Conservation (phyloP, 2,888 invertebrate species). For the Lasioglossum zephyrum region DNA sequence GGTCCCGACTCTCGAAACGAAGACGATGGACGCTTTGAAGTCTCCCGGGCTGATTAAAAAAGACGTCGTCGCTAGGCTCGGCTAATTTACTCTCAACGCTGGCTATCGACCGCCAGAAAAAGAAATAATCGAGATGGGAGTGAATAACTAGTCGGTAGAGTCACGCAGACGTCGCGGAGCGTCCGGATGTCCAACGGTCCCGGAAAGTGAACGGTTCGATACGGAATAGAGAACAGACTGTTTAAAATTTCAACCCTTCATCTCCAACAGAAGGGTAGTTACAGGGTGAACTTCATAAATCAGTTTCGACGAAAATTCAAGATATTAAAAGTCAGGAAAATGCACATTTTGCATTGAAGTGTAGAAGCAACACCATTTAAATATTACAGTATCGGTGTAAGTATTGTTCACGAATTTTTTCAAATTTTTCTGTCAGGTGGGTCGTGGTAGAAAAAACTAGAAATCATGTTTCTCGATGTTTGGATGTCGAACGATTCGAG, state of each 20-base stretch:
- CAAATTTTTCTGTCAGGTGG: neutral
- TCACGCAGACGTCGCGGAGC: neutral
- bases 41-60: conserved; percentile 81
- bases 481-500: neutral
- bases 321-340: neutral
- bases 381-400: neutral
- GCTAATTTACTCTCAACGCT: conserved; percentile 49
- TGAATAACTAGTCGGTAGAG: neutral
- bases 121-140: neutral
- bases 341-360: neutral
- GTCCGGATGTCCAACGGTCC: too few relatives aligned
- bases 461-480: neutral
- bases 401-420: neutral
- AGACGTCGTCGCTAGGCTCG: conserved; percentile 60
- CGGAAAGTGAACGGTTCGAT: too few relatives aligned
- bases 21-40: conserved; percentile 78
- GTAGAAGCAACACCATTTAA: neutral
- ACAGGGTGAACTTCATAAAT: too few relatives aligned
- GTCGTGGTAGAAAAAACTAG: neutral
- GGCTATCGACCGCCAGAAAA: conserved; percentile 30
- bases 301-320: too few relatives aligned
- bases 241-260: neutral
- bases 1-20: conserved; percentile 55
- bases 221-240: too few relatives aligned
- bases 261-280: neutral